These are phyloP conservation scores for Pseudorasbora parva DNA, from an alignment of 2,113 vertebrate species.

Conservation along the genomic window DNA sequence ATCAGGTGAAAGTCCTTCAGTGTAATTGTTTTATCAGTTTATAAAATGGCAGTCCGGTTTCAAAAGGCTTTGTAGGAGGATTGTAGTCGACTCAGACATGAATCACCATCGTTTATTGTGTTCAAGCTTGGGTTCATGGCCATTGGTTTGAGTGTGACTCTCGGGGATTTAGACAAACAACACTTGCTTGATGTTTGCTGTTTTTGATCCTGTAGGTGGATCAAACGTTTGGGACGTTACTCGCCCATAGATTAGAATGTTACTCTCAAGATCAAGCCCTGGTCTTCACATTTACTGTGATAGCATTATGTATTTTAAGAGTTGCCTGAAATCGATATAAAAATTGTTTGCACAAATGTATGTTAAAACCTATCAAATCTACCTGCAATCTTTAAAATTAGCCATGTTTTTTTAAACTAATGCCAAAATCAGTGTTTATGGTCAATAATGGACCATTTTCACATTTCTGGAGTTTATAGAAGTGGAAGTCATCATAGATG, in stretches of 20 bases:
- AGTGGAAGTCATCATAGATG: background rate
- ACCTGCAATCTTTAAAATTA: background rate
- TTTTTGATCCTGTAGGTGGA: background rate
- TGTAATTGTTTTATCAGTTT: conserved; percentile 16
- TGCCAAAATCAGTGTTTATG: no score
- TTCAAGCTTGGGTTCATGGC: background rate
- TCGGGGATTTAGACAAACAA: background rate
- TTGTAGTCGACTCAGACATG: background rate
- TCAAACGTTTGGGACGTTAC: background rate
- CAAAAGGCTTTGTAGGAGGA: conserved; percentile 14
- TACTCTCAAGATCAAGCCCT: background rate
- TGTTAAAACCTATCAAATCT: background rate
- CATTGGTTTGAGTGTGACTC: background rate
- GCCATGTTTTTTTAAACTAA: no score
- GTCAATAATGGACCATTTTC: no score
- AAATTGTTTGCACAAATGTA: background rate
- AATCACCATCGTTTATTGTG: background rate
- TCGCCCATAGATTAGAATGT: background rate
- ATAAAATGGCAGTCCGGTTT: conserved; percentile 3
- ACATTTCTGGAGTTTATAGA: no score
- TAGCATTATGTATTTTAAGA: background rate
- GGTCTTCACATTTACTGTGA: background rate
- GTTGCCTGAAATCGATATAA: background rate
- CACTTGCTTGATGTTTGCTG: background rate
- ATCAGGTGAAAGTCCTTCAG: conserved; percentile 33